Evolutionary conservation across 2,113 vertebrate species (phyloP).

Genomic region (Mormoops blainvillei): DNA sequence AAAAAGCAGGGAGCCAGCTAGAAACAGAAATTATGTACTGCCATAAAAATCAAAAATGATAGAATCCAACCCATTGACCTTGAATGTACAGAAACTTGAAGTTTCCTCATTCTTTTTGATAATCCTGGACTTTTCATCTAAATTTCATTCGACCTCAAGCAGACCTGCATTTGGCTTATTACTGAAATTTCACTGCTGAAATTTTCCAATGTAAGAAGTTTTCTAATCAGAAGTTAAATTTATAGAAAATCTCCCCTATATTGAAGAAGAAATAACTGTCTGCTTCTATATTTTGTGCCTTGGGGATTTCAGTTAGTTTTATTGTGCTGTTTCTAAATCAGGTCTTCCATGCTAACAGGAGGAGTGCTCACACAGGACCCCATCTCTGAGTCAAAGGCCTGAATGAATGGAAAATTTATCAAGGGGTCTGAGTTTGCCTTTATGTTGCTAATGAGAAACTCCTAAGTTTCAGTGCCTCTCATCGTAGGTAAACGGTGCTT

Average conservation of each 20-base stretch:
- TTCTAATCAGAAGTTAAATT: constrained; percentile 71
- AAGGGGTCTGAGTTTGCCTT: not conserved
- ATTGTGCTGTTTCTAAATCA: constrained; percentile 51
- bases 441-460: constrained; percentile 41
- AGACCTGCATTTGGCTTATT: constrained; percentile 69
- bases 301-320: constrained; percentile 35
- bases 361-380: not conserved
- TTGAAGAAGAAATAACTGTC: constrained; percentile 57
- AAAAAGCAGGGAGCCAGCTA: constrained; percentile 29
- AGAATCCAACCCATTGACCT: constrained; percentile 61
- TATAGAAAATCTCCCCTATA: constrained; percentile 54
- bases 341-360: not conserved
- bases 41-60: constrained; percentile 68
- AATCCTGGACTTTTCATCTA: constrained; percentile 72
- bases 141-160: constrained; percentile 73
- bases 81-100: constrained; percentile 62
- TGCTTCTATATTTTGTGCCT: constrained; percentile 29
- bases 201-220: constrained; percentile 61
- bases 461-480: not conserved
- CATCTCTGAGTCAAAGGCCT: not conserved
- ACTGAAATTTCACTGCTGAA: constrained; percentile 67
- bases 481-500: constrained; percentile 2
- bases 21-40: constrained; percentile 63
- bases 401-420: not conserved
- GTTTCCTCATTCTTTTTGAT: constrained; percentile 72